Conservation (phyloP, 1,140 invertebrate genomes). For the Ceratosolen fusciceps region DNA sequence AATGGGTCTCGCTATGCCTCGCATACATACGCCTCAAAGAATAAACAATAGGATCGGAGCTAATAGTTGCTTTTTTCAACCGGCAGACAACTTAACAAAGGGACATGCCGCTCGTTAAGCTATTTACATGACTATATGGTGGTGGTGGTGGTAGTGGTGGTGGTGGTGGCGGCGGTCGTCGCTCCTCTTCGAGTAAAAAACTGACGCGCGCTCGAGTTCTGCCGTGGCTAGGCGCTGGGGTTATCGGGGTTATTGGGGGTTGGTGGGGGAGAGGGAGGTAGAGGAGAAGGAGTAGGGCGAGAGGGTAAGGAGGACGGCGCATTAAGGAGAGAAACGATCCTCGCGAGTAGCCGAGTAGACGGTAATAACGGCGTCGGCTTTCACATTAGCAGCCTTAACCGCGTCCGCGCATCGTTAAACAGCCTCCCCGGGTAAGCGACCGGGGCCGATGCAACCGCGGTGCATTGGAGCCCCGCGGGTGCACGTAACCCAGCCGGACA, state of each 20-base stretch:
- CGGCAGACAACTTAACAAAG: neutral
- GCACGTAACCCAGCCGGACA: neutral
- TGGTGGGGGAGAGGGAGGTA: no score
- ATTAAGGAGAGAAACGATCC: neutral
- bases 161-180: no score
- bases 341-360: neutral
- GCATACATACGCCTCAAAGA: neutral
- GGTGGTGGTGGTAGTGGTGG: neutral
- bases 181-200: no score
- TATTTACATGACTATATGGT: slow-evolving; percentile 16
- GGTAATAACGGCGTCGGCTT: slow-evolving; percentile 25
- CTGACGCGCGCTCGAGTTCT: no score
- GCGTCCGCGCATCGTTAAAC: slow-evolving; percentile 8
- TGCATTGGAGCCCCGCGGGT: neutral
- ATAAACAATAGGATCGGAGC: neutral
- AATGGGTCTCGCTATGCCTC: neutral
- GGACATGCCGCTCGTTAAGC: slow-evolving; percentile 41
- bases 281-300: no score
- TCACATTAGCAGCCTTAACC: slow-evolving; percentile 1
- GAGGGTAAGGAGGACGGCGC: neutral
- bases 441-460: neutral
- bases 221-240: neutral
- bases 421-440: neutral
- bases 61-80: slow-evolving; percentile 11
- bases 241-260: no score